A percentile compares a stretch with the other conserved stretches of the same genome.
phyloP scores from a whole-genome alignment of 2,797 vertebrate genomes.

The Amniataba percoides region DNA sequence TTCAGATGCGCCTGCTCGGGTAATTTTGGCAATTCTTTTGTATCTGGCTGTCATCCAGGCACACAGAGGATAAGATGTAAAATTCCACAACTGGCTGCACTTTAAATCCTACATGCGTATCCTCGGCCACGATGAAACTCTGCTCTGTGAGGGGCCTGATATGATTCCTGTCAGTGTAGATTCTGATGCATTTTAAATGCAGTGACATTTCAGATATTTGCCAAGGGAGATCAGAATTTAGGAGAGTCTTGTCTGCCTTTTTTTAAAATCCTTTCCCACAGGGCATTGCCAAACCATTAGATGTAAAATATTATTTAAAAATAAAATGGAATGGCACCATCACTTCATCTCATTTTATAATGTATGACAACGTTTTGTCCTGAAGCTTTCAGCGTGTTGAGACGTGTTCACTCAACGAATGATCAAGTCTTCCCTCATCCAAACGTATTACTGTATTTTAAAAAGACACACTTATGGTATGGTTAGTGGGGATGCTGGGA shows the following conservation, averaged over 20 bases:
- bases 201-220: slow-evolving; percentile 36
- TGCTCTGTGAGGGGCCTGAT: slow-evolving; percentile 52
- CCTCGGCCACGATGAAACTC: slow-evolving; percentile 45
- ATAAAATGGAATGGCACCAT: slow-evolving; percentile 56
- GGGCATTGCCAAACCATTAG: slow-evolving; percentile 60
- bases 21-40: slow-evolving; percentile 36
- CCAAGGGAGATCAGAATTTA: slow-evolving; percentile 32
- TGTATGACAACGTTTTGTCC: slow-evolving; percentile 39
- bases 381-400: slow-evolving; percentile 34
- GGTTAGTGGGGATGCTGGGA: slow-evolving; percentile 22
- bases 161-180: slow-evolving; percentile 69
- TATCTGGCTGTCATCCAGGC: slow-evolving; percentile 57
- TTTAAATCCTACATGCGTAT: slow-evolving; percentile 74
- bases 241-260: slow-evolving; percentile 27
- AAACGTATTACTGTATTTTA: slow-evolving; percentile 47
- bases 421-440: slow-evolving; percentile 27
- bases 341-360: slow-evolving; percentile 53
- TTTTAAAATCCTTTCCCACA: slow-evolving; percentile 22
- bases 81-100: slow-evolving; percentile 83
- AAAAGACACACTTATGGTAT: slow-evolving; percentile 15
- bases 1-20: slow-evolving; percentile 39
- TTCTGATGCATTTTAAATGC: slow-evolving; percentile 42
- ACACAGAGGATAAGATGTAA: slow-evolving; percentile 53
- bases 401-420: slow-evolving; percentile 32
- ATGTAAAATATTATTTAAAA: slow-evolving; percentile 70